Percentiles rank a stretch among this genome's conserved stretches.
Evolutionary conservation across 2,797 vertebrate genomes (phyloP).

Genomic region (Sebastes dallii): DNA sequence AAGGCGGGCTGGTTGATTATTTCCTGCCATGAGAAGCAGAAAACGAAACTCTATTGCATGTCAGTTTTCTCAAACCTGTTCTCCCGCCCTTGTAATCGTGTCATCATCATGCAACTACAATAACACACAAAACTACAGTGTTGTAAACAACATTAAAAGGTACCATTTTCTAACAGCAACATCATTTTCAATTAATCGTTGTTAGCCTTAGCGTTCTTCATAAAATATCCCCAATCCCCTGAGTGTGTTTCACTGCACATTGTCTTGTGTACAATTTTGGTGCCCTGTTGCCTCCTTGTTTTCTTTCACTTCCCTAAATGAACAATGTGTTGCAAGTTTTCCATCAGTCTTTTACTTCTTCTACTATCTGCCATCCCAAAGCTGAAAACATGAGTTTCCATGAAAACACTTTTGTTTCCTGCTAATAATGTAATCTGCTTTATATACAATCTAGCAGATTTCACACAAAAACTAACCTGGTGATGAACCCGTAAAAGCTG

Average conservation of each 20-base stretch:
- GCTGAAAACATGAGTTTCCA: background rate
- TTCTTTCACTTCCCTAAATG: conserved; percentile 22
- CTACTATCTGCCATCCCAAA: background rate
- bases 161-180: background rate
- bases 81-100: conserved; percentile 30
- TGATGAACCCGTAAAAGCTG: conserved; percentile 5
- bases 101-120: conserved; percentile 24
- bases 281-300: background rate
- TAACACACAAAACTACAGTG: background rate
- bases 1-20: background rate
- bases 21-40: conserved; percentile 30
- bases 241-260: background rate
- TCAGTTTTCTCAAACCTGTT: conserved; percentile 65
- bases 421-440: background rate
- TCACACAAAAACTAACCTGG: background rate
- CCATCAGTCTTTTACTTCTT: background rate
- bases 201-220: no score
- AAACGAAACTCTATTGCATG: conserved; percentile 49
- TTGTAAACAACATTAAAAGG: background rate
- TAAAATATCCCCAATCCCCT: no score
- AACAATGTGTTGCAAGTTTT: background rate
- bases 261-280: background rate
- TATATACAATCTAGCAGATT: background rate
- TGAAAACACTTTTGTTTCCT: background rate
- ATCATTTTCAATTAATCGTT: background rate